These are phyloP conservation scores for Seriola aureovittata DNA, from an alignment of 2,113 vertebrate species.

Conservation along the genomic window DNA sequence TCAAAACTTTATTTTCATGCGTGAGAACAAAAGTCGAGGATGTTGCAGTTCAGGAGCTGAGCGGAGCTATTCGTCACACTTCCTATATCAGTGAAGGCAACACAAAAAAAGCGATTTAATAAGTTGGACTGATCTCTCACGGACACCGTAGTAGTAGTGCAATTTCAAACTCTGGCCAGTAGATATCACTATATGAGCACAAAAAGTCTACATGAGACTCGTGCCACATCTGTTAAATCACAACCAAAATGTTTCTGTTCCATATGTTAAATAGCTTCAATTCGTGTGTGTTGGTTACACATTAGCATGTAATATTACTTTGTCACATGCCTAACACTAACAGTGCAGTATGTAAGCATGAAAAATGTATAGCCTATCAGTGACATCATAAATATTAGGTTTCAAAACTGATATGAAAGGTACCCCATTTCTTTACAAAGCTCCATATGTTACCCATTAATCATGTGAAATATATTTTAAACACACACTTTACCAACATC, in stretches of 20 bases:
- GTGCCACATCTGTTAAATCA: not conserved
- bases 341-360: not conserved
- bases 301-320: not conserved
- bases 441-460: too few species aligned
- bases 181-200: constrained; percentile 51
- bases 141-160: constrained; percentile 40
- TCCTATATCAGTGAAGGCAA: not conserved
- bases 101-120: constrained; percentile 12
- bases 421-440: too few species aligned
- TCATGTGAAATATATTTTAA: not conserved
- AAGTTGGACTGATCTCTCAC: not conserved
- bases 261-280: not conserved
- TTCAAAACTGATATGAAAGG: too few species aligned
- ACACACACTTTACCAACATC: not conserved
- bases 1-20: too few species aligned
- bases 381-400: too few species aligned
- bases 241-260: not conserved
- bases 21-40: too few species aligned
- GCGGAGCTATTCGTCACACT: not conserved
- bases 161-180: not conserved
- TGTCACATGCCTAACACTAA: not conserved
- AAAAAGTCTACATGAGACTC: not conserved
- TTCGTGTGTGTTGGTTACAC: too few species aligned
- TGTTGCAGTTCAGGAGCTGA: too few species aligned
- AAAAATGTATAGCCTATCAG: too few species aligned